phyloP scores from a whole-genome alignment of 2,797 vertebrate species.

The Pantherophis alleghaniensis region DNA sequence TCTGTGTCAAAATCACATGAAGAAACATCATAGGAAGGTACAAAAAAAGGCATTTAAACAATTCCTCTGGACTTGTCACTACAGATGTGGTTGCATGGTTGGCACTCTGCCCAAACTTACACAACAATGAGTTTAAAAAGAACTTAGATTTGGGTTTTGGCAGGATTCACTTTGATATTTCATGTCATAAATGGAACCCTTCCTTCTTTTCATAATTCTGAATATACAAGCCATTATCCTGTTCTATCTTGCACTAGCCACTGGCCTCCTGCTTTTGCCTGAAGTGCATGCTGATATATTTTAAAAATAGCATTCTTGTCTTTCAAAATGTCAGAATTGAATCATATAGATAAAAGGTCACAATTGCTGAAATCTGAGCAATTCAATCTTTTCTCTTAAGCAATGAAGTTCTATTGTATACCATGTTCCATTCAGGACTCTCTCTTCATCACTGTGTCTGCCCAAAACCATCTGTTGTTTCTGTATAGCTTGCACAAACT shows the following conservation, averaged over 20 bases:
- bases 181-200: background rate
- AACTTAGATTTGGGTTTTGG: background rate
- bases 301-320: background rate
- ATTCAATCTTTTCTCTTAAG: background rate
- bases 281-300: background rate
- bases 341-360: background rate
- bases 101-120: background rate
- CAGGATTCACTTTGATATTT: background rate
- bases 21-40: background rate
- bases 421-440: background rate
- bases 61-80: background rate
- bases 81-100: background rate
- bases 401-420: background rate
- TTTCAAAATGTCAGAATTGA: constrained; percentile 3
- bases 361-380: background rate
- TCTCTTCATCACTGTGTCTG: background rate
- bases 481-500: background rate
- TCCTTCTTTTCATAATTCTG: background rate
- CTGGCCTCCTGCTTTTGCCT: background rate
- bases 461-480: background rate
- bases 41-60: background rate
- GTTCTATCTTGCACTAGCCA: background rate
- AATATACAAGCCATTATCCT: background rate
- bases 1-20: background rate
- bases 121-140: background rate